These are phyloP conservation scores for Centrocercus urophasianus DNA, from an alignment of 2,113 vertebrate genomes.

Conservation along the genomic window DNA sequence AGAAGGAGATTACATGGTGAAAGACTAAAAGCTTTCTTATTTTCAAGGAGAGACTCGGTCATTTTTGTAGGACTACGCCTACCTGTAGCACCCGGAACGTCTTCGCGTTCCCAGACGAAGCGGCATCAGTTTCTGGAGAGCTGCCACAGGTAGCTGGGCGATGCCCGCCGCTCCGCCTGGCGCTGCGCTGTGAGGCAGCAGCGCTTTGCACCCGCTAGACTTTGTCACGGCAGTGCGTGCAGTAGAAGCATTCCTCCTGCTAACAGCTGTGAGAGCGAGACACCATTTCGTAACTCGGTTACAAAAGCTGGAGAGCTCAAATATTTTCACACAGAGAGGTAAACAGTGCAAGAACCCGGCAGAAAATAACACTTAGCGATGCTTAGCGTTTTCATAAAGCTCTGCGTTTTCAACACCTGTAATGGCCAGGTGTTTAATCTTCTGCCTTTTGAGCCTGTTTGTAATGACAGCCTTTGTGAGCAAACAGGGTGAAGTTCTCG, in stretches of 20 bases:
- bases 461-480: slow-evolving; percentile 16
- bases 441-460: not conserved
- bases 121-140: accelerated
- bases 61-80: accelerated
- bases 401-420: not conserved
- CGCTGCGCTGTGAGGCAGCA: not conserved
- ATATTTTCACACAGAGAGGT: not conserved
- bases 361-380: not conserved
- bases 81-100: not conserved
- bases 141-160: accelerated
- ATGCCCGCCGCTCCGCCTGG: not conserved
- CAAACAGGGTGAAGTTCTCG: slow-evolving; percentile 17
- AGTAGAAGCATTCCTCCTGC: not conserved
- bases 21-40: not conserved
- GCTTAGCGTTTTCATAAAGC: not conserved
- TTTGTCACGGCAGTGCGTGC: accelerated
- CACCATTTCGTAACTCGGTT: accelerated
- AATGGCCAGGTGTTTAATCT: not conserved
- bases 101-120: accelerated
- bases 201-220: not conserved
- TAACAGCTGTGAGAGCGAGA: not conserved
- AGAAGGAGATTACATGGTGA: not conserved
- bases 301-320: not conserved
- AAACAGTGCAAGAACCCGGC: not conserved
- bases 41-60: not conserved